Percentiles rank a stretch among this genome's conserved stretches.
phyloP scores from a whole-genome alignment of 2,888 invertebrate genomes.

The Nephrotoma appendiculata region DNA sequence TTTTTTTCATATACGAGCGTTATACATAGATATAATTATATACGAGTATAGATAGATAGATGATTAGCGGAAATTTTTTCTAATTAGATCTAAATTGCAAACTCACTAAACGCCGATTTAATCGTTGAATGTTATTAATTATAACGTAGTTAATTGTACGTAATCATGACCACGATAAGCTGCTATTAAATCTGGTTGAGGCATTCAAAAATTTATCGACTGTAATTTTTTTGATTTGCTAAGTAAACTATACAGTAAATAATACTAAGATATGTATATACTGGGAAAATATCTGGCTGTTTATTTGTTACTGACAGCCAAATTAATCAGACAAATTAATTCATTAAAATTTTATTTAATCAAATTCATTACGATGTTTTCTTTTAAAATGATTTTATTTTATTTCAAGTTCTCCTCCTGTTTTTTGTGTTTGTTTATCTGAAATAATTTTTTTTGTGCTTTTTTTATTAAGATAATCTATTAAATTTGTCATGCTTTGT shows the following conservation, averaged over 20 bases:
- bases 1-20: background rate
- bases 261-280: too few relatives aligned
- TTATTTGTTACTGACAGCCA: background rate
- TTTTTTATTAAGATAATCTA: background rate
- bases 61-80: background rate
- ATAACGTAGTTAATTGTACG: background rate
- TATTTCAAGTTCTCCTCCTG: background rate
- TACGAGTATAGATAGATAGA: background rate
- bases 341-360: background rate
- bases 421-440: background rate
- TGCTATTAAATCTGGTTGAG: background rate
- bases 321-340: background rate
- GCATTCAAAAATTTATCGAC: background rate
- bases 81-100: background rate
- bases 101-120: background rate
- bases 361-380: background rate
- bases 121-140: background rate
- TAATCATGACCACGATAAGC: background rate
- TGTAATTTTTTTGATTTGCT: background rate
- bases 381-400: background rate
- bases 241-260: too few relatives aligned
- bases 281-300: background rate
- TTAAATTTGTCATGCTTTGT: background rate
- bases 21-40: background rate
- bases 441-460: background rate